phyloP scores from a whole-genome alignment of 2,888 invertebrate genomes.

The Ditula angustiorana region DNA sequence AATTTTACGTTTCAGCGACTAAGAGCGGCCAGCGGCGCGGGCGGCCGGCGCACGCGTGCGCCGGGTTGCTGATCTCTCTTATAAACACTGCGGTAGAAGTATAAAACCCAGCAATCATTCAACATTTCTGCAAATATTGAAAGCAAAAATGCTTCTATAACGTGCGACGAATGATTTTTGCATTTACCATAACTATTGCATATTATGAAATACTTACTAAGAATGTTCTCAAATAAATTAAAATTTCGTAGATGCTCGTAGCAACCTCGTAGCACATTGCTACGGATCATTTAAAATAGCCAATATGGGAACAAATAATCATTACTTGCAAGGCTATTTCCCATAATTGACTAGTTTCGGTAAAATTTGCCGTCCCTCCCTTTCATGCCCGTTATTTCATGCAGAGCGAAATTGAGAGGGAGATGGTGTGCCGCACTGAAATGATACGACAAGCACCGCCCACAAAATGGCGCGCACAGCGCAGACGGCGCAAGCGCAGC shows the following conservation, averaged over 20 bases:
- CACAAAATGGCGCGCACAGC: conserved; percentile 71
- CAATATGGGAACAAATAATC: neutral
- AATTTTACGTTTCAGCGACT: neutral
- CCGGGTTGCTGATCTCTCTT: conserved; percentile 67
- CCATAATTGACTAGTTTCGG: neutral
- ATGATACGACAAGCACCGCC: conserved; percentile 64
- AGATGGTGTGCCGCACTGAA: conserved; percentile 47
- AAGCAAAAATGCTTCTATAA: too few relatives aligned
- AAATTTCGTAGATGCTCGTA: too few relatives aligned
- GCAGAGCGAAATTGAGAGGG: conserved; percentile 55
- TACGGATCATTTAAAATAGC: neutral
- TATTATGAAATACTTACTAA: too few relatives aligned
- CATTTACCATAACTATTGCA: too few relatives aligned
- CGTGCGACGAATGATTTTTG: too few relatives aligned
- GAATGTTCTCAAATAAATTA: too few relatives aligned
- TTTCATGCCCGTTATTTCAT: conserved; percentile 59
- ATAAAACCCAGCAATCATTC: conserved; percentile 64
- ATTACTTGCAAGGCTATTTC: neutral
- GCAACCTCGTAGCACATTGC: neutral
- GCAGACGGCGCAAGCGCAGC: conserved; percentile 39
- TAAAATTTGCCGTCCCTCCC: conserved; percentile 49
- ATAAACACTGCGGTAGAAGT: conserved; percentile 58
- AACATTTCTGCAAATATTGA: conserved; percentile 44
- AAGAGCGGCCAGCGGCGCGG: neutral
- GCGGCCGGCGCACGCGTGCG: conserved; percentile 1